Evolutionary conservation across 2,113 vertebrate genomes (phyloP), one percentile per base, ranked within the genome.

Genomic region (Herpailurus yagouaroundi): DNA sequence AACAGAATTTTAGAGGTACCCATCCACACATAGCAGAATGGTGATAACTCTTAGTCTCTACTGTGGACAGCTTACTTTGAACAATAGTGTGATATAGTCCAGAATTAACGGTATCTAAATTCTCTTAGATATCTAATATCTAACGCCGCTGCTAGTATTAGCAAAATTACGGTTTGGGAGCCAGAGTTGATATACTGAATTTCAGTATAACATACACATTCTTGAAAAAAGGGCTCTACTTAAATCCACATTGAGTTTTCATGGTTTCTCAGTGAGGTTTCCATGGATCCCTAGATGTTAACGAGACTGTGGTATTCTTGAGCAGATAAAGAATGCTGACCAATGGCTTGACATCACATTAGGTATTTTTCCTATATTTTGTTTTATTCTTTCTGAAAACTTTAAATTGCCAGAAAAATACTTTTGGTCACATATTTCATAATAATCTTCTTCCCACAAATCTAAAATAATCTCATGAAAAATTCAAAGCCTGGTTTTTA

Each of bases 381-480:
- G 63, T 96, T 97, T 95, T 91, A 82, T 93, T 86, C 91, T 94
- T 82, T 93, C 25, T 89, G 36, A 90, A 80, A 95, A 96, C 64
- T 87, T 80, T 93, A 88, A 92, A 68, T 95, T 68, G 12, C 18
- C 77, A 87, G 86, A 92, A 94, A 95, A 97, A 92, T 73, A 48
- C 80, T 92, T 93, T 94, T 66, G 80, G 87, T 55, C 71, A 76
- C n/a, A 89, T 77, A 85, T 91, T 97, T 97, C 29, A 85, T 94
- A 92, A 95, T 96, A 55, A 94, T 96, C 57, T 94, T 94, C 77
- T 77, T 92, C 57, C 83, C 15, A 91, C 84, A 96, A 77, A 55
- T 95, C 87, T 95, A 95, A 96, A 96, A 96, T 95, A 96, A 76
- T 95, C 84, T 92, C 64, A 96, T 89, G 80, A 97, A 97, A 97